Conservation (phyloP, 92 coral and sea anemone genomes). For the Siderastrea siderea region DNA sequence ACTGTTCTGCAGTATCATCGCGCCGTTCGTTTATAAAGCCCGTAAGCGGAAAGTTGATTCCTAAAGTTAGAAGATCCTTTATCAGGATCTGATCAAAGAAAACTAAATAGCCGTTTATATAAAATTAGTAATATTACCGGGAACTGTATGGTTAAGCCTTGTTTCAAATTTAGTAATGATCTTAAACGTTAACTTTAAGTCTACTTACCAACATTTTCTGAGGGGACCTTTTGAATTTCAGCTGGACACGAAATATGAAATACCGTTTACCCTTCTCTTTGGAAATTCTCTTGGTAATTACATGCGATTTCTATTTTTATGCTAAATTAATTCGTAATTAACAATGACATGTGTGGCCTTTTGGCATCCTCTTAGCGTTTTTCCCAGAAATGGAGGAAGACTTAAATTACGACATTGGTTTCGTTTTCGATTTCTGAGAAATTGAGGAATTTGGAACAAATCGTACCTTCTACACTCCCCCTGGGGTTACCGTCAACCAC, state of each 20-base stretch:
- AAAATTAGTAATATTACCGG: too few species aligned
- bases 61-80: too few species aligned
- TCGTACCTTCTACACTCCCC: neutral
- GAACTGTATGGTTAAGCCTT: too few species aligned
- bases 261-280: neutral
- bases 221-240: neutral
- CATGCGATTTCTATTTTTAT: neutral
- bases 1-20: too few species aligned
- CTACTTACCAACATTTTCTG: constrained; percentile 1
- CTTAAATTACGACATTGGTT: neutral
- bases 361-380: constrained; percentile 40
- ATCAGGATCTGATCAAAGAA: too few species aligned
- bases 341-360: constrained; percentile 12
- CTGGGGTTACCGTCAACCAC: neutral
- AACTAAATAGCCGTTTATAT: too few species aligned
- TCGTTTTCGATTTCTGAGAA: constrained; percentile 20
- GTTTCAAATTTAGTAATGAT: too few species aligned
- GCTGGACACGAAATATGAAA: neutral
- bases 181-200: neutral
- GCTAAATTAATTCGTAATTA: neutral
- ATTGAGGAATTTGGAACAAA: neutral
- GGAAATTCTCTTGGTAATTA: neutral
- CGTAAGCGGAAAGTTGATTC: too few species aligned
- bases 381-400: constrained; percentile 13
- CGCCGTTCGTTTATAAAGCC: too few species aligned